Evolutionary conservation across 2,888 invertebrate species (phyloP), one percentile per base, ranked within the genome.

Genomic region (Andrena minutula): DNA sequence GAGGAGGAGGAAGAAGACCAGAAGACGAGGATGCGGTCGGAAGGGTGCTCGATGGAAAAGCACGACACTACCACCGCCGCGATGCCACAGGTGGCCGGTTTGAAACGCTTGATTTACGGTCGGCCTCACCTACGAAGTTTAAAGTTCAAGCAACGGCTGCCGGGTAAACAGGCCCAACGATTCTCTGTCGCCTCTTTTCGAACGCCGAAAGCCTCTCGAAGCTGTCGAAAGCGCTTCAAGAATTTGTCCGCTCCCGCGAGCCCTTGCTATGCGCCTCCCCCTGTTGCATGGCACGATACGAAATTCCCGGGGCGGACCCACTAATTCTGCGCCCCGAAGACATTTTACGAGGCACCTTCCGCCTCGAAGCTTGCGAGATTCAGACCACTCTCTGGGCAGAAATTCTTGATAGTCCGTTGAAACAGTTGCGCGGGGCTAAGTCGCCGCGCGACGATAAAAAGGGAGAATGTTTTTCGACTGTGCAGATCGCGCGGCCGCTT

Each of bases 31-130:
- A 23, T 28, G 68, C 49, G 47, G 53, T 58, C 26, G 61, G 30
- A 64, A 63, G 70, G 35, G 60, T 26, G n/a, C 58, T 58, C 64
- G 51, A 69, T 28, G 53, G 64, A 51, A 47, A 60, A 60, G 58
- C 47, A 56, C 60, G 70, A 72, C 20, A 56, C 49, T 53, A 51
- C 51, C 58, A 74, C 41, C 76, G 72, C 51, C 71, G 75, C 77
- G 76, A 88, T 71, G 88, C 91, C 86, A 92, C 92, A 92, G 91
- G 92, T 92, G 90, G 91, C 90, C 86, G 87, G 91, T 90, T 90
- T 89, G 87, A 89, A 90, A 87, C 89, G 90, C 89, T 90, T 90
- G 91, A 91, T 91, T 91, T 91, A 91, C 90, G 88, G 86, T 87
- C 86, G 88, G 90, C 88, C 88, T 90, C 91, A 89, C 88, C 89